Percentiles rank a stretch among this genome's conserved stretches.
Conservation (phyloP, 1,140 invertebrate genomes). For the Cydia splendana region DNA sequence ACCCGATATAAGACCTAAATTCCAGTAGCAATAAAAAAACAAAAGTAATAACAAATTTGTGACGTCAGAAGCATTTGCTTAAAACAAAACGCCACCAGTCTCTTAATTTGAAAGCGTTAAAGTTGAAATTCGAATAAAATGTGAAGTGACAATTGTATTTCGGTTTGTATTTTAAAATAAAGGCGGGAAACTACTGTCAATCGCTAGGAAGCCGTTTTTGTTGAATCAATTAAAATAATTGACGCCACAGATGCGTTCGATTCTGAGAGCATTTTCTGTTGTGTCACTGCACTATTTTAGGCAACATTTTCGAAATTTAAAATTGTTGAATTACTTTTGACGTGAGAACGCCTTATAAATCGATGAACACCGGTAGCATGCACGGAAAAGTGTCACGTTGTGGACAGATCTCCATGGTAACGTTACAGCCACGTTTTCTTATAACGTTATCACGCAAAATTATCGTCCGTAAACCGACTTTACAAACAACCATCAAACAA, state of each 20-base stretch:
- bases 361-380: too few relatives aligned
- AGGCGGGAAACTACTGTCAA: constrained; percentile 64
- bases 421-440: too few relatives aligned
- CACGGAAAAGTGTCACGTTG: too few relatives aligned
- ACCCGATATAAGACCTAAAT: background rate
- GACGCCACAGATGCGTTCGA: constrained; percentile 66
- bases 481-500: too few relatives aligned
- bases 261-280: constrained; percentile 47
- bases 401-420: too few relatives aligned
- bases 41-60: constrained; percentile 12
- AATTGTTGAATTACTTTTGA: background rate
- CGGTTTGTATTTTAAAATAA: constrained; percentile 44
- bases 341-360: too few relatives aligned
- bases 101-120: constrained; percentile 17
- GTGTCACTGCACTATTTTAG: constrained; percentile 36
- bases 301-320: background rate
- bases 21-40: background rate
- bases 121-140: background rate
- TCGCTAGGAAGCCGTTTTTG: constrained; percentile 69
- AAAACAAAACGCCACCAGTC: background rate
- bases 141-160: background rate
- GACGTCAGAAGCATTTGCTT: constrained; percentile 16
- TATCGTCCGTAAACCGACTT: too few relatives aligned
- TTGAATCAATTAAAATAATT: constrained; percentile 76
- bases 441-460: too few relatives aligned